Base-by-base conservation (phyloP, 1,140 invertebrate genomes). In the Cydia fagiglandana region DNA sequence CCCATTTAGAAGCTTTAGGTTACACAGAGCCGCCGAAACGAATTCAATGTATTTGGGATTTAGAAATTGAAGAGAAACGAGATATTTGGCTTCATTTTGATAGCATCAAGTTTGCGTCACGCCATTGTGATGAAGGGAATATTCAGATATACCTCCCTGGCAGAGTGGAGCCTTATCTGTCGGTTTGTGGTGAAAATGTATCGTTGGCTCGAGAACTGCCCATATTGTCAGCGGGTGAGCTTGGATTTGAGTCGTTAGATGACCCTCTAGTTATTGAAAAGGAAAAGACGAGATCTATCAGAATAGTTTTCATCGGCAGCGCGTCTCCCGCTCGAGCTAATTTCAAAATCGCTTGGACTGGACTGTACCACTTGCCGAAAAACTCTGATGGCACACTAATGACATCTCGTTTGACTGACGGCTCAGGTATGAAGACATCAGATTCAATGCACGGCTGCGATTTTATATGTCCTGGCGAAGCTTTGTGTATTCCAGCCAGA, bases 341-440 rank as follows among this genome's bases (percentile, higher is more conserved):
- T 1, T 98, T 98, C 84, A 97, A 97, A 88, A 95, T 98, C 34
- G 96, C 96, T 3, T 98, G 97, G 97, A 98, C 97, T 3, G 97
- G 98, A 83, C 92, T 98, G n/a, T 97, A 95, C 84, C 97, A 97
- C 87, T 90, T 98, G 77, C 97, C 97, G 0, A 94, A 96, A 75
- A 97, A 97, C 86, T 94, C 95, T 10, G 96, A 97, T 78, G 97
- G 97, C 0, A 96, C 95, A n/a, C 84, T 97, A 50, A 96, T 96
- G 93, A 96, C 95, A 9, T 96, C 96, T 15, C 93, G 94, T 66
- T 84, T 96, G 70, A 94, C 96, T 77, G 94, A 97, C 90, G 93
- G 94, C 30, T 41, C 34, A 17, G 84, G 81, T 47, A 78, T 80
- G 5, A 87, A 83, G 77, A 66, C 84, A 13, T 73, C 77, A 53